These are phyloP conservation scores for Euspilapteryx auroguttella DNA, from an alignment of 2,888 invertebrate genomes.

Conservation along the genomic window DNA sequence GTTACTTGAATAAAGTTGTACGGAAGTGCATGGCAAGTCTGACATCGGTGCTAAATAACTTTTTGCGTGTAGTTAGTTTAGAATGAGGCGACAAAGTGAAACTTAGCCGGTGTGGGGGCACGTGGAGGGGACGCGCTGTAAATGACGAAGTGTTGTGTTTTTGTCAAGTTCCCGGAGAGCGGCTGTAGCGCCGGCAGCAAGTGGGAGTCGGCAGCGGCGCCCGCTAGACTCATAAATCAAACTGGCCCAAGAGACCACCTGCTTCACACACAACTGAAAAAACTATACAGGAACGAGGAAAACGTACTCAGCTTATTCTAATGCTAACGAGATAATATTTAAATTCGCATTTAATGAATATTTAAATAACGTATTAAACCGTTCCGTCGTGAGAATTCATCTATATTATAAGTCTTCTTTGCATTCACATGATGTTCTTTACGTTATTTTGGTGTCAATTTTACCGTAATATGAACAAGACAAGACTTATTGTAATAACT, in stretches of 20 bases:
- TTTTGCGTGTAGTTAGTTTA: too few species aligned
- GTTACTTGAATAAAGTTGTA: too few species aligned
- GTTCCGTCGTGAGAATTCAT: too few species aligned
- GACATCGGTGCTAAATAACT: too few species aligned
- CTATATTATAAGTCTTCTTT: too few species aligned
- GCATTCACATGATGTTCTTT: too few species aligned
- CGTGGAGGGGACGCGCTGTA: neutral
- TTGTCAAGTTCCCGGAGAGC: neutral
- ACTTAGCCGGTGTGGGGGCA: too few species aligned
- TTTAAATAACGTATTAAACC: conserved; percentile 1
- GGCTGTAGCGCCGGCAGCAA: conserved; percentile 1
- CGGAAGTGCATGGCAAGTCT: too few species aligned
- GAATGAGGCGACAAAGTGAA: too few species aligned
- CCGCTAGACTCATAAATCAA: conserved; percentile 50
- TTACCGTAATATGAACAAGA: too few species aligned
- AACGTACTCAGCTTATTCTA: conserved; percentile 9
- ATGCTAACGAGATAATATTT: conserved; percentile 19
- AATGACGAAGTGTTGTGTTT: neutral
- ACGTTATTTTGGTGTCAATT: too few species aligned
- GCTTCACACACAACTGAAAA: conserved; percentile 16
- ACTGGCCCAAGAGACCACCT: conserved; percentile 39
- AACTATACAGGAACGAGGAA: conserved; percentile 19
- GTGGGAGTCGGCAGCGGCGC: conserved; percentile 14
- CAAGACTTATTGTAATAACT: too few species aligned
- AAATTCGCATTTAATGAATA: conserved; percentile 7